Conservation (phyloP, 2,113 vertebrate genomes). For the Pelecanoides urinatrix region DNA sequence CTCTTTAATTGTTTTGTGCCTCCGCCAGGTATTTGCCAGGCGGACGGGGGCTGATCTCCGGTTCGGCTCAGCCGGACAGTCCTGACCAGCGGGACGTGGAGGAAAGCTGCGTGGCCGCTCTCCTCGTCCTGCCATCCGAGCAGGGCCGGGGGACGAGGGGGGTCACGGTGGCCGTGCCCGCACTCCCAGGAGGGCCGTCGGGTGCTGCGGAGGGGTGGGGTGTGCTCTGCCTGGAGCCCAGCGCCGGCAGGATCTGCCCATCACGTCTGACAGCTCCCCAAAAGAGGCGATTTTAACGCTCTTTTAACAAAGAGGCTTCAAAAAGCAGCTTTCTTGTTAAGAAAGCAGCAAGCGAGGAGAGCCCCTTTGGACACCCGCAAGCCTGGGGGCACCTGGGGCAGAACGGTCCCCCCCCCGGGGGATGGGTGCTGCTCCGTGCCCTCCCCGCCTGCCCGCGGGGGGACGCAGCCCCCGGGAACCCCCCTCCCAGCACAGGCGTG, state of each 20-base stretch:
- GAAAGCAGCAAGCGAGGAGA: neutral
- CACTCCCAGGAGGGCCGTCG: neutral
- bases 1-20: neutral
- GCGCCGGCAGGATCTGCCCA: neutral
- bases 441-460: accelerated
- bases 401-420: accelerated
- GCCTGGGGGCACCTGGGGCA: neutral
- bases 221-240: neutral
- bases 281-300: neutral
- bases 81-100: accelerated
- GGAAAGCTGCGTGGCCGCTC: neutral
- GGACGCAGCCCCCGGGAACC: neutral
- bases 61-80: accelerated
- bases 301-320: too few relatives aligned
- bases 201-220: neutral
- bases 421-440: neutral
- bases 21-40: neutral
- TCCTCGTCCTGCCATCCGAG: neutral
- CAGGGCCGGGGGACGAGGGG: neutral
- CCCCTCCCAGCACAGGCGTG: accelerated
- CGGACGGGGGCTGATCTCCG: neutral
- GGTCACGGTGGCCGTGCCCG: neutral
- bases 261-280: neutral
- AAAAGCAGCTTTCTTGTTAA: neutral
- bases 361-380: neutral